phyloP scores from a whole-genome alignment of 2,888 invertebrate species.

The Augochlorella aurata region DNA sequence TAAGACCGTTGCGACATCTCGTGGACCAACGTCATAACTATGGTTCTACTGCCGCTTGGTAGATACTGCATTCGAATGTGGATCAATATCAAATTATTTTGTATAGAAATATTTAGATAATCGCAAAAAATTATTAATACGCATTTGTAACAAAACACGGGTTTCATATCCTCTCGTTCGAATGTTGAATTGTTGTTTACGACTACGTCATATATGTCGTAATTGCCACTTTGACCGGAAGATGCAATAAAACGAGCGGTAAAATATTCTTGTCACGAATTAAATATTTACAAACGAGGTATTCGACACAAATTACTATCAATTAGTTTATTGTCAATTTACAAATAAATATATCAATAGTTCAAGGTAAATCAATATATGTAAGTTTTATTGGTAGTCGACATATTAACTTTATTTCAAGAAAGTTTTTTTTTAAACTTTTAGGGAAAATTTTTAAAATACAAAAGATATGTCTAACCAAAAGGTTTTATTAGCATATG shows the following conservation, averaged over 20 bases:
- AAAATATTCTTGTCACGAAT: not conserved
- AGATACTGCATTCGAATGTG: not conserved
- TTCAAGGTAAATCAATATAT: not conserved
- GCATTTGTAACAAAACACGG: not conserved
- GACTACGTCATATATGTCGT: not conserved
- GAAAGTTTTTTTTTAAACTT: not conserved
- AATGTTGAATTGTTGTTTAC: not conserved
- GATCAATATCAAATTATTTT: slow-evolving; percentile 3
- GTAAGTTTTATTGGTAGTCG: too few species aligned
- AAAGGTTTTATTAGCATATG: not conserved
- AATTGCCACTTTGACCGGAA: not conserved
- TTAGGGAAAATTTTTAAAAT: not conserved
- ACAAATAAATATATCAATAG: not conserved
- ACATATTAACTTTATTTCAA: not conserved
- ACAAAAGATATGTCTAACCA: not conserved
- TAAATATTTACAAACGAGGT: not conserved
- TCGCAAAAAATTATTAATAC: not conserved
- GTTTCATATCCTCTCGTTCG: not conserved
- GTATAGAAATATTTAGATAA: not conserved
- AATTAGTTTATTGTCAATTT: not conserved
- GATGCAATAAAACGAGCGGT: not conserved
- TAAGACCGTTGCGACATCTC: slow-evolving; percentile 7
- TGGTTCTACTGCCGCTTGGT: too few species aligned
- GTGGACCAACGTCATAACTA: not conserved
- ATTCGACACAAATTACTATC: not conserved